phyloP scores from a whole-genome alignment of 1,140 invertebrate genomes.

The Pygmarrhopalites habei region DNA sequence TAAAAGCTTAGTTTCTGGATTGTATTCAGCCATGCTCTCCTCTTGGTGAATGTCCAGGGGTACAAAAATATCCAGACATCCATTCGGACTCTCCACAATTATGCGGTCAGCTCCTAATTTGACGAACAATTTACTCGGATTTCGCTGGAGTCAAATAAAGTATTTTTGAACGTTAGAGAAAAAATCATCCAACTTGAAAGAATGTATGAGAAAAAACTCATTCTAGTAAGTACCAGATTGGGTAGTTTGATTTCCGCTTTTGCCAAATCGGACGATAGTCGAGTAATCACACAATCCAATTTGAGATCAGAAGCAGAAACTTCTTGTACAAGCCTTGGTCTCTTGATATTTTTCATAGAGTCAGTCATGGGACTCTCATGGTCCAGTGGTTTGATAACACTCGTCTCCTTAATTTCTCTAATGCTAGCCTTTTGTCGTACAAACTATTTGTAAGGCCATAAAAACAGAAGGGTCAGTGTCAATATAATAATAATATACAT shows the following conservation, averaged over 20 bases:
- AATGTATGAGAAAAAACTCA: not conserved
- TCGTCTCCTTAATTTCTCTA: conserved; percentile 24
- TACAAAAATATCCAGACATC: conserved; percentile 31
- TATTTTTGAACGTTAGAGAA: no score
- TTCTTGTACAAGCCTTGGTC: conserved; percentile 19
- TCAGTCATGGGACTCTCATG: not conserved
- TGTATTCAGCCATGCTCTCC: conserved; percentile 26
- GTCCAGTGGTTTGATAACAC: not conserved
- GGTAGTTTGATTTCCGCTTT: conserved; percentile 25
- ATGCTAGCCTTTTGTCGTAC: conserved; percentile 11
- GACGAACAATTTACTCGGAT: conserved; percentile 24
- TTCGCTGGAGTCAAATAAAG: conserved; percentile 3
- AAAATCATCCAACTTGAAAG: not conserved
- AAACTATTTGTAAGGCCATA: no score
- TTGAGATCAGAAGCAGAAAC: conserved; percentile 18
- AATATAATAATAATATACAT: conserved; percentile 3
- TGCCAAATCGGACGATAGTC: conserved; percentile 15
- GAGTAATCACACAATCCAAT: conserved; percentile 23
- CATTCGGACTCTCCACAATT: conserved; percentile 29
- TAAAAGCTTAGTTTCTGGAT: conserved; percentile 16
- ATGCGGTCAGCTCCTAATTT: conserved; percentile 33
- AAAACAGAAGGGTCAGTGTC: not conserved
- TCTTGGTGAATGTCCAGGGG: conserved; percentile 36
- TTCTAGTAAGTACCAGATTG: conserved; percentile 15
- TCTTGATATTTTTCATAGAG: conserved; percentile 3